phyloP scores from a whole-genome alignment of 2,113 vertebrate species.

The Hymenochirus boettgeri region DNA sequence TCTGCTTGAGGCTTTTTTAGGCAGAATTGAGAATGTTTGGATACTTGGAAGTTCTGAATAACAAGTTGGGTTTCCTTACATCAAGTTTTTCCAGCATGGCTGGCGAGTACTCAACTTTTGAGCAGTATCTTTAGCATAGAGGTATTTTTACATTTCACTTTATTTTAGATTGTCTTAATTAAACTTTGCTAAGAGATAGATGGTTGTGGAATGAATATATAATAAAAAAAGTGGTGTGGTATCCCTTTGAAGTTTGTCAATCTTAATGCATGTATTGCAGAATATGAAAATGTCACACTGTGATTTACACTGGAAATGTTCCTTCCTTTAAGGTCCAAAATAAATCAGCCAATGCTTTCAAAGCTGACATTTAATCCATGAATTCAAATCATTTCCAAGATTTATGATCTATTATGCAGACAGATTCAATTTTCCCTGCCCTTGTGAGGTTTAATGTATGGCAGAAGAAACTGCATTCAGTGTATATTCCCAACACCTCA shows the following conservation, averaged over 20 bases:
- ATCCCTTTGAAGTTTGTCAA: slow-evolving; percentile 52
- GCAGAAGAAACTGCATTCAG: slow-evolving; percentile 53
- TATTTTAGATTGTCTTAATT: slow-evolving; percentile 36
- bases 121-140: too few relatives aligned
- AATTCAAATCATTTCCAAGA: slow-evolving; percentile 66
- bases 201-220: slow-evolving; percentile 30
- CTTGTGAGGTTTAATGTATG: slow-evolving; percentile 54
- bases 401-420: slow-evolving; percentile 64
- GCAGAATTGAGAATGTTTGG: too few relatives aligned
- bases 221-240: slow-evolving; percentile 33
- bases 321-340: slow-evolving; percentile 58
- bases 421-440: slow-evolving; percentile 60
- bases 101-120: too few relatives aligned
- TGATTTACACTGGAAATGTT: slow-evolving; percentile 56
- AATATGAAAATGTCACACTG: slow-evolving; percentile 62
- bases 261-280: slow-evolving; percentile 50
- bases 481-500: slow-evolving; percentile 47
- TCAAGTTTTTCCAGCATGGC: too few relatives aligned
- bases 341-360: slow-evolving; percentile 64
- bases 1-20: too few relatives aligned
- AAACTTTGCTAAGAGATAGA: slow-evolving; percentile 33
- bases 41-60: too few relatives aligned
- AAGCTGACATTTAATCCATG: slow-evolving; percentile 63
- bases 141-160: slow-evolving; percentile 17
- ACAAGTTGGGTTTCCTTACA: too few relatives aligned